Base-by-base conservation (phyloP, 53 echinoderm and acorn worm species). In the Paelopatides confundens region DNA sequence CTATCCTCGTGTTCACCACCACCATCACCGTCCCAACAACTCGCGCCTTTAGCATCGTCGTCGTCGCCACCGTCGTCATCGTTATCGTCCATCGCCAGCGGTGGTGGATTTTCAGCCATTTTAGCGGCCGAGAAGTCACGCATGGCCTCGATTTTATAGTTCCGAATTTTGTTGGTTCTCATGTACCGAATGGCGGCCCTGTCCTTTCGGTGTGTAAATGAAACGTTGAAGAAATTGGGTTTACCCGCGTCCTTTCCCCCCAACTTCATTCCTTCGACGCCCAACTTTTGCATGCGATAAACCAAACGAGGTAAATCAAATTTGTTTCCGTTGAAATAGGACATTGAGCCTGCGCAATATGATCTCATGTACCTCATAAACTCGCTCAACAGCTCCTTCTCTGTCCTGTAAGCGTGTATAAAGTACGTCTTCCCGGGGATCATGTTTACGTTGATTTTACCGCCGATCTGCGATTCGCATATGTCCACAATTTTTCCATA, bases 231-330 rank as follows among this genome's bases (percentile, higher is more conserved):
- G n/a, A n/a, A n/a, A n/a, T n/a, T 30, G 12, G 66, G 2, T 30
- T 30, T 30, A 66, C 66, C 32, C 27, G 11, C 27, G 2, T 66
- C 9, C 27, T 3, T 66, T 27, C 66, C 11, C 27, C 11, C n/a
- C n/a, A n/a, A n/a, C n/a, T n/a, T n/a, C 29, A 26, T 66, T 3
- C 66, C 66, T 12, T 5, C 12, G 3, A 27, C 26, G 9, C 29
- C 29, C 2, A 66, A 31, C 30, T 27, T 66, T 11, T n/a, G 1
- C 26, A 66, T 11, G 9, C 66, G 28, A 31, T 66, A 3, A 2
- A 66, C 2, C 17, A 66, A 11, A n/a, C n/a, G n/a, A n/a, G 69
- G 69, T 69, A 69, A 69, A 69, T 69, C 69, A 69, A 69, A 69
- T 69, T 69, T 69, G 9, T 69, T 33, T 4, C 69, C 33, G 35